Evolutionary conservation across 2,888 invertebrate species (phyloP).

Genomic region (Odontothrips loti): DNA sequence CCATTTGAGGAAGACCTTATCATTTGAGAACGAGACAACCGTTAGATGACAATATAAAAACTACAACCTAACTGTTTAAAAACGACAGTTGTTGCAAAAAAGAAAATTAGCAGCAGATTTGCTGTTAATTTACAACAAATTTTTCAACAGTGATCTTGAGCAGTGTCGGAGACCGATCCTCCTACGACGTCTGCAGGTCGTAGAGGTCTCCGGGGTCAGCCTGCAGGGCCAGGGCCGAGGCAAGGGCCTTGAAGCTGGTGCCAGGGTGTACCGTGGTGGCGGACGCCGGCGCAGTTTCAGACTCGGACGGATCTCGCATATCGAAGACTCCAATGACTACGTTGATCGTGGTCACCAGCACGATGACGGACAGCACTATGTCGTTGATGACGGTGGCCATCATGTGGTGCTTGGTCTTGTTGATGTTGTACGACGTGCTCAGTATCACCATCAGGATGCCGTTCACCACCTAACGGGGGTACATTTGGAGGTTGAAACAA

Average conservation of each 20-base stretch:
- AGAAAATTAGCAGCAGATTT: too few relatives aligned
- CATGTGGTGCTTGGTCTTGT: slow-evolving; percentile 56
- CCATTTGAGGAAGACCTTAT: too few relatives aligned
- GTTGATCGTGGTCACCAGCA: slow-evolving; percentile 57
- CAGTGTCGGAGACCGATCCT: neutral
- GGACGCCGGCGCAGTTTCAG: slow-evolving; percentile 45
- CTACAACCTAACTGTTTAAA: too few relatives aligned
- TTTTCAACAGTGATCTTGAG: neutral
- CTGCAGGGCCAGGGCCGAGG: neutral
- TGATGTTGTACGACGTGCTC: slow-evolving; percentile 58
- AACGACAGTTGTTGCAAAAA: too few relatives aligned
- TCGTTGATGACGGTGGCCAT: slow-evolving; percentile 60
- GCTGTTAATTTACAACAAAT: neutral
- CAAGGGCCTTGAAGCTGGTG: neutral
- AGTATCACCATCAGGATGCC: slow-evolving; percentile 58
- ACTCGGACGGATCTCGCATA: slow-evolving; percentile 48
- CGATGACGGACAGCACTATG: slow-evolving; percentile 55
- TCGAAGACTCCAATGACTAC: slow-evolving; percentile 60
- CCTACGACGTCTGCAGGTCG: neutral
- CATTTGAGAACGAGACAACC: too few relatives aligned
- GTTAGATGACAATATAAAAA: neutral
- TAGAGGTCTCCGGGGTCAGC: neutral
- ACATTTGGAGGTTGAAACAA: too few relatives aligned
- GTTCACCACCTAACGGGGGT: slow-evolving; percentile 53
- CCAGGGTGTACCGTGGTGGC: neutral